These are phyloP conservation scores for Dicyrtoma fusca DNA, from an alignment of 2,888 invertebrate species.

Conservation along the genomic window DNA sequence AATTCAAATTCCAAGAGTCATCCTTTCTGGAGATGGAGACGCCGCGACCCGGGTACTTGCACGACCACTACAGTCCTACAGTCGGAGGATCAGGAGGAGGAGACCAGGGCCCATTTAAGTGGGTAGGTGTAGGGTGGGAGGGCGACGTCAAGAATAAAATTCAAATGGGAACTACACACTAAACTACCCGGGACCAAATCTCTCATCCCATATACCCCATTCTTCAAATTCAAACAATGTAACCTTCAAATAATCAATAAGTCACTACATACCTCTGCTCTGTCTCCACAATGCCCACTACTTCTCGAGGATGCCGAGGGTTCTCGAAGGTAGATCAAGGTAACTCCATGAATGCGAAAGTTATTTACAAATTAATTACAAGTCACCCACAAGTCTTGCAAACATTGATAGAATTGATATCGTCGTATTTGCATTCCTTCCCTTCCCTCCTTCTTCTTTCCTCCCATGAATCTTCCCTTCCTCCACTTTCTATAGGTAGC, in stretches of 20 bases:
- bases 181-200: not conserved
- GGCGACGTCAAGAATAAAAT: no score
- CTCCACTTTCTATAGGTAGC: no score
- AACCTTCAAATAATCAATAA: no score
- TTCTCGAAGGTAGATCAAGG: constrained; percentile 17
- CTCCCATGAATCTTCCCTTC: not conserved
- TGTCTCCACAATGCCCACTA: no score
- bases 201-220: constrained; percentile 8
- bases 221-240: constrained; percentile 15
- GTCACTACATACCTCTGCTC: no score
- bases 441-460: not conserved
- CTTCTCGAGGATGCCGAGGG: not conserved
- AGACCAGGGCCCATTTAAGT: no score
- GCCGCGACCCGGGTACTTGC: not conserved
- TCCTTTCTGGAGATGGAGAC: not conserved
- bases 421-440: not conserved
- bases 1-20: not conserved
- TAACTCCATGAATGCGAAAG: constrained; percentile 1
- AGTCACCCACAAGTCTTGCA: no score
- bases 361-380: not conserved
- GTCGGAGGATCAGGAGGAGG: no score
- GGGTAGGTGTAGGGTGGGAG: no score
- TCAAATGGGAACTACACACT: not conserved
- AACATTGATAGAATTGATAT: no score
- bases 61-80: not conserved